Base-by-base conservation (phyloP, 2,888 invertebrate genomes). In the Serrognathus titanus region DNA sequence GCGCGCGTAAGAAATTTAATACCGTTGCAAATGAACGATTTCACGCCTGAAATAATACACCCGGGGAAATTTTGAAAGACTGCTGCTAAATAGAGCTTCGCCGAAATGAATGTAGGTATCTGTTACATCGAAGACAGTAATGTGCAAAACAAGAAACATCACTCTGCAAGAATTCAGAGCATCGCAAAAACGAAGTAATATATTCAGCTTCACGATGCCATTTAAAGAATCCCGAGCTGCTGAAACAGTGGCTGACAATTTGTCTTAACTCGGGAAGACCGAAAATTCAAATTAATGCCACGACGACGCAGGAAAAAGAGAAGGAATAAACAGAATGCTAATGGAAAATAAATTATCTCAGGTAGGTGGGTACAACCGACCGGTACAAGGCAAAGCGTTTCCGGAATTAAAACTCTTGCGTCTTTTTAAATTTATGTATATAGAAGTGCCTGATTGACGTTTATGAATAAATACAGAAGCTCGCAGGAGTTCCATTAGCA, bases 381-480 rank as follows among this genome's bases (percentile, higher is more conserved):
- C 20, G 5, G 41, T 40, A 49, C 40, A 48, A 49, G 39, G 49
- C 48, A 48, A 49, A 54, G 48, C 54, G 39, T 49, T 49, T 54
- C 48, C 36, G 35, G 49, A 49, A 49, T 49, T 54, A 41, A 11
- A 24, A 43, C 20, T 53, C 48, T 50, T 4, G 11, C 40, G 40
- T 11, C 40, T 12, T 12, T 31, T 11, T 11, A 7, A 12, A 40
- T 40, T 40, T 16, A 2, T 16, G 3, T 3, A 16, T 16, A 16
- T 16, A 16, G 43, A 16, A 43, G 10, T 13, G 6, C 13, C 5
- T 53, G 59, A 59, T 59, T 59, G 59, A 59, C 59, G 56, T 56
- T 59, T 53, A 57, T 59, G 53, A 59, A 59, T 59, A 59, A 59
- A 59, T 54, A 53, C 55, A 46, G 49, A 39, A 41, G 46, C 13